Evolutionary conservation across 2,113 vertebrate genomes (phyloP).

Genomic region (Suricata suricatta): DNA sequence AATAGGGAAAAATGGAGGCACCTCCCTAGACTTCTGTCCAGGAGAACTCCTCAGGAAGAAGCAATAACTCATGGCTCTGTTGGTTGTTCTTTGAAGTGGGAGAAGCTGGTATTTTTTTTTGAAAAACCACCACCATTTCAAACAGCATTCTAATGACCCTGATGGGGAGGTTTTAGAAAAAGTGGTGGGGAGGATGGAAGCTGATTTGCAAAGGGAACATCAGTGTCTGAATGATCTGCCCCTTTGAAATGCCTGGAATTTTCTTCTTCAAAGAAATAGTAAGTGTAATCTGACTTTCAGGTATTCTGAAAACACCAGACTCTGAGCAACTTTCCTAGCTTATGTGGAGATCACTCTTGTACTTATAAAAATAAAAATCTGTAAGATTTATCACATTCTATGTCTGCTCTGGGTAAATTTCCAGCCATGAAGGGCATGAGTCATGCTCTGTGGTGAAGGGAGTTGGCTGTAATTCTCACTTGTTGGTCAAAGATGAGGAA

Average conservation of each 20-base stretch:
- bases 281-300: conserved; percentile 23
- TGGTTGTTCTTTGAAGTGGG: conserved; percentile 15
- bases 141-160: neutral
- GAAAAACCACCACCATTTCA: neutral
- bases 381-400: neutral
- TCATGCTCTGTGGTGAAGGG: neutral
- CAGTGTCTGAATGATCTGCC: neutral
- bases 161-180: neutral
- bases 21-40: neutral
- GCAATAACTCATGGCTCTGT: neutral
- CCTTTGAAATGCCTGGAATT: conserved; percentile 53
- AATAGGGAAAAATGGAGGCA: neutral
- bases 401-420: neutral
- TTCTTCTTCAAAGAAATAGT: conserved; percentile 4
- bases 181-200: neutral
- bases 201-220: neutral
- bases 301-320: conserved; percentile 14
- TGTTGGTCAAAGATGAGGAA: conserved; percentile 1
- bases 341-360: neutral
- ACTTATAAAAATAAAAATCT: neutral
- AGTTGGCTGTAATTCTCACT: neutral
- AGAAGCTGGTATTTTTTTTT: conserved; percentile 32
- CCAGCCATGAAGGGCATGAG: neutral
- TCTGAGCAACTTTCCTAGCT: neutral
- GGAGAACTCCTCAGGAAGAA: neutral